Percentiles rank a stretch among this genome's conserved stretches.
These are phyloP conservation scores for Prenolepis imparis DNA, from an alignment of 2,888 invertebrate species.

Conservation along the genomic window DNA sequence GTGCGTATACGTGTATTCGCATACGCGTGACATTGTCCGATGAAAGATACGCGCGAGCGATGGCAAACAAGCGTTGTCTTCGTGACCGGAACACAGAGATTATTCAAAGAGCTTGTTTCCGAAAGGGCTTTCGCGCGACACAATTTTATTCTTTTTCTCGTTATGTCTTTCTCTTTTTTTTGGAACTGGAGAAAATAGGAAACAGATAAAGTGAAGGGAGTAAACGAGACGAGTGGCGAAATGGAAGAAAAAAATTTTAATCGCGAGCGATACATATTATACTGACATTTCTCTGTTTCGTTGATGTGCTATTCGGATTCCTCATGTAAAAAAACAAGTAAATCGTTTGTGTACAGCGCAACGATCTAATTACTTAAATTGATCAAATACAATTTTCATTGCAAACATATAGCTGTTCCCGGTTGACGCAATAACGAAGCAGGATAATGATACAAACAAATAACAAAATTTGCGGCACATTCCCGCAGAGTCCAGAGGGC, in stretches of 20 bases:
- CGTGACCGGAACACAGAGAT: conserved; percentile 32
- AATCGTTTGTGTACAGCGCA: background rate
- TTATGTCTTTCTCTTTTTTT: background rate
- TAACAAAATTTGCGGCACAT: conserved; percentile 30
- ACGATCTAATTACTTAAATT: conserved; percentile 6
- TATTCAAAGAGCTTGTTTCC: conserved; percentile 38
- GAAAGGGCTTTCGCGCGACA: conserved; percentile 2
- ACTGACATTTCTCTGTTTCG: background rate
- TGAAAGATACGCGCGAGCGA: conserved; percentile 62
- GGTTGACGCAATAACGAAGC: background rate
- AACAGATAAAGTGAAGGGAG: background rate
- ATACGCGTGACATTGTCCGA: conserved; percentile 58
- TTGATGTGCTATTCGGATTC: background rate
- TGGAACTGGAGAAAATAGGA: background rate
- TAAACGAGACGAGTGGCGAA: background rate
- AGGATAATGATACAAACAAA: conserved; percentile 16
- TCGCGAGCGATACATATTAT: background rate
- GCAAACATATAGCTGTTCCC: background rate
- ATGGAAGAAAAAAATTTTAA: conserved; percentile 14
- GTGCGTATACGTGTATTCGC: background rate
- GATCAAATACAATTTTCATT: background rate
- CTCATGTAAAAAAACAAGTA: background rate
- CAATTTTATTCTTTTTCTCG: background rate
- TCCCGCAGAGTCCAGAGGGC: background rate
- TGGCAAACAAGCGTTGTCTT: conserved; percentile 36